Evolutionary conservation across 1,140 invertebrate genomes (phyloP).

Genomic region (Drosophila nebulosa): DNA sequence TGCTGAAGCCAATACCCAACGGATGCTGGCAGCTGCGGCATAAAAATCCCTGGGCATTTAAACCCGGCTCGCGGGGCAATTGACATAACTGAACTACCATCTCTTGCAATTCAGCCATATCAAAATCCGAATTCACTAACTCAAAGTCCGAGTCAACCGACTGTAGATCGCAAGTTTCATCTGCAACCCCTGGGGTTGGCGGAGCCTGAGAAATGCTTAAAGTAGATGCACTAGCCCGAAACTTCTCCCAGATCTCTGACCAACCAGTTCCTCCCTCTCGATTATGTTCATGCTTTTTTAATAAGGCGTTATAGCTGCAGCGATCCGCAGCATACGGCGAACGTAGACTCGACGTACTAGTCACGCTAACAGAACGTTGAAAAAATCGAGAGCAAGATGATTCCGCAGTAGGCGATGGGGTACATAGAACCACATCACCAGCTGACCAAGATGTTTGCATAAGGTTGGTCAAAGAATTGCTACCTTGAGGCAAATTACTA

Average conservation of each 20-base stretch:
- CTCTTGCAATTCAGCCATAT: constrained; percentile 82
- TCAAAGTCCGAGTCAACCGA: constrained; percentile 82
- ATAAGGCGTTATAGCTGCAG: constrained; percentile 72
- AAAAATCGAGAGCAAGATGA: constrained; percentile 23
- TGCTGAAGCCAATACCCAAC: constrained; percentile 89
- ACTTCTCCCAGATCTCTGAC: constrained; percentile 69
- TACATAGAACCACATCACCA: constrained; percentile 27
- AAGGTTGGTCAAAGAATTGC: constrained; percentile 69
- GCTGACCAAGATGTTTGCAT: constrained; percentile 78
- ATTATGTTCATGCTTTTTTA: constrained; percentile 82
- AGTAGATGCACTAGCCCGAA: constrained; percentile 52
- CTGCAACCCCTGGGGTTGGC: constrained; percentile 30
- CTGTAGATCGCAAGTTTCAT: constrained; percentile 57
- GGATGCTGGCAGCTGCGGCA: constrained; percentile 90
- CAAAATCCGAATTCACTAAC: constrained; percentile 82
- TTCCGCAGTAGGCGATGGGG: constrained; percentile 36
- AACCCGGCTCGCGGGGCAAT: constrained; percentile 89
- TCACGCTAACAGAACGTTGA: constrained; percentile 68
- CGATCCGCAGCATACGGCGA: constrained; percentile 55
- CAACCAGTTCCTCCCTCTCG: constrained; percentile 62
- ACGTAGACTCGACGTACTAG: constrained; percentile 47
- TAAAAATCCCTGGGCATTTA: constrained; percentile 93
- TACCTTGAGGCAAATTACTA: constrained; percentile 43
- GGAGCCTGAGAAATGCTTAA: constrained; percentile 61
- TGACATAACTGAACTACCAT: constrained; percentile 86